Evolutionary conservation across 2,113 vertebrate species (phyloP).

Genomic region (Oenanthe oenanthe): DNA sequence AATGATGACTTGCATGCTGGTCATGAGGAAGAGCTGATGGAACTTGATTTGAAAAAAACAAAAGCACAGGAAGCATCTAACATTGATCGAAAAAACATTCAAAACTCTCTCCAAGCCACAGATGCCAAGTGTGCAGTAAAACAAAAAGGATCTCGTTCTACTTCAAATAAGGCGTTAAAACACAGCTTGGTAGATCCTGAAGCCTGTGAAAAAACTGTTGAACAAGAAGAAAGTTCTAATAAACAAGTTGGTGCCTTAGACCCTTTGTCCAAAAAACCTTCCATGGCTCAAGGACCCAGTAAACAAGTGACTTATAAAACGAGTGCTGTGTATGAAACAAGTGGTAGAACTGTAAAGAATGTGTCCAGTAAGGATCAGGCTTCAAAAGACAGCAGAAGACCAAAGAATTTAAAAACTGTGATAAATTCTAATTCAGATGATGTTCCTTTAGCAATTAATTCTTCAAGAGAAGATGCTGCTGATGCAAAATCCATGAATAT

Average conservation of each 20-base stretch:
- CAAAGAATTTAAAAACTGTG: constrained; percentile 56
- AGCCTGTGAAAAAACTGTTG: constrained; percentile 30
- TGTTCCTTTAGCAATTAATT: constrained; percentile 6
- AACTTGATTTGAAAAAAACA: constrained; percentile 46
- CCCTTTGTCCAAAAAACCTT: constrained; percentile 14
- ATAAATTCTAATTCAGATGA: constrained; percentile 30
- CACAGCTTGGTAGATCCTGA: neutral
- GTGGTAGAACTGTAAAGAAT: neutral
- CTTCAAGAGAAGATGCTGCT: constrained; percentile 22
- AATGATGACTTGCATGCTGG: neutral
- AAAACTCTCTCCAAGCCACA: neutral
- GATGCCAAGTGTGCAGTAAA: constrained; percentile 36
- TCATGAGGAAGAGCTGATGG: constrained; percentile 52
- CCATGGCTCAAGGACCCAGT: constrained; percentile 17
- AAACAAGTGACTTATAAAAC: constrained; percentile 24
- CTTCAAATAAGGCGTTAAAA: constrained; percentile 45
- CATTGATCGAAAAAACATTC: neutral
- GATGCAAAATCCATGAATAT: constrained; percentile 1
- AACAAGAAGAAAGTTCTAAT: constrained; percentile 32
- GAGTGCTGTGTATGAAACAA: neutral
- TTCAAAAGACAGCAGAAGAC: constrained; percentile 38
- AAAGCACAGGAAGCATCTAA: constrained; percentile 12
- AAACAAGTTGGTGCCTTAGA: constrained; percentile 56
- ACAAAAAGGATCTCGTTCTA: neutral
- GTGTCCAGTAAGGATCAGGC: neutral